Conservation (phyloP, 2,797 vertebrate genomes). For the Epinephelus coioides region DNA sequence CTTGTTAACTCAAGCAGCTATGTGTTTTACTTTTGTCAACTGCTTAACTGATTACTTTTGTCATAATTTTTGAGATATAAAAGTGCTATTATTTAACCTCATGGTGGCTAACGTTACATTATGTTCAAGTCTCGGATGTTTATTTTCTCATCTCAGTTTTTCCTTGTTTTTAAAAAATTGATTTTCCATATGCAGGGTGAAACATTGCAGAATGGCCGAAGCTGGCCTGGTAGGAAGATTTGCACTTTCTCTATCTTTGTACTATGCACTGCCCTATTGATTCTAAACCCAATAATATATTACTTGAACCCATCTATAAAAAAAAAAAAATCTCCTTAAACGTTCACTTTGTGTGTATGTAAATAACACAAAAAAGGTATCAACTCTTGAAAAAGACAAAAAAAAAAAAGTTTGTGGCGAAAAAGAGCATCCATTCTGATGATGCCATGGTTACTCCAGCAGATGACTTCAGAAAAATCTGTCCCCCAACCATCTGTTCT, state of each 20-base stretch:
- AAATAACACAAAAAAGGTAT: conserved; percentile 93
- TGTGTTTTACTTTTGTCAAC: conserved; percentile 73
- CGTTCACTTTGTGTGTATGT: conserved; percentile 94
- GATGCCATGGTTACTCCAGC: conserved; percentile 94
- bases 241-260: conserved; percentile 99
- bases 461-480: conserved; percentile 91
- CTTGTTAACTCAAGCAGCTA: conserved; percentile 85
- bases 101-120: conserved; percentile 88
- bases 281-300: conserved; percentile 98
- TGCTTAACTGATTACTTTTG: conserved; percentile 78
- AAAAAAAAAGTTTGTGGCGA: conserved; percentile 84
- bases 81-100: conserved; percentile 94
- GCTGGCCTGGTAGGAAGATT: conserved; percentile 94
- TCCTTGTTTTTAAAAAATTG: conserved; percentile 36
- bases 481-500: conserved; percentile 93
- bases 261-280: conserved; percentile 99
- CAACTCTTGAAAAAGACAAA: conserved; percentile 80
- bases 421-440: conserved; percentile 86
- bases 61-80: conserved; percentile 87
- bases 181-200: conserved; percentile 90
- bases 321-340: conserved; percentile 87
- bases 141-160: conserved; percentile 64
- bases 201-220: conserved; percentile 87
- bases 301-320: conserved; percentile 99
- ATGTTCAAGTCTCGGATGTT: conserved; percentile 77